A percentile compares a stretch with the other conserved stretches of the same genome.
Evolutionary conservation across 2,113 vertebrate species (phyloP).

Genomic region (Phylloscopus trochilus): DNA sequence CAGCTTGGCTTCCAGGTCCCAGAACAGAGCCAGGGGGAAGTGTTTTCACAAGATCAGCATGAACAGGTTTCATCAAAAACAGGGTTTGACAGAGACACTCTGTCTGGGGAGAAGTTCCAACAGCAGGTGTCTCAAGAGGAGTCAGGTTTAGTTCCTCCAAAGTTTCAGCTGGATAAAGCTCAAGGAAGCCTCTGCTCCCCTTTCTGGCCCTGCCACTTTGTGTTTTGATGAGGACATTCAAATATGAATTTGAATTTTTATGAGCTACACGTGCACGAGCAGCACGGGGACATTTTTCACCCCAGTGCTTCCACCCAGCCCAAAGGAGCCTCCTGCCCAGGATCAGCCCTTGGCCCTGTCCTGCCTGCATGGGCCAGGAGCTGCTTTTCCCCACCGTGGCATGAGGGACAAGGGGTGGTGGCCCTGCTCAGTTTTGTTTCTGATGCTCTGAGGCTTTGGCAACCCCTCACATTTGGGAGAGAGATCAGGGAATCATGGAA

Average conservation of each 20-base stretch:
- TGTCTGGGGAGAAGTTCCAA: background rate
- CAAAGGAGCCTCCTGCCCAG: background rate
- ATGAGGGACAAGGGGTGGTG: background rate
- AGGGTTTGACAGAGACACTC: background rate
- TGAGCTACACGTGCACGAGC: background rate
- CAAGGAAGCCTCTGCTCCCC: background rate
- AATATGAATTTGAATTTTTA: background rate
- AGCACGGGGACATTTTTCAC: fast-evolving
- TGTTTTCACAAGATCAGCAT: background rate
- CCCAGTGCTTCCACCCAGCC: background rate
- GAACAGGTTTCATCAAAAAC: background rate
- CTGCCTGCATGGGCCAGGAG: background rate
- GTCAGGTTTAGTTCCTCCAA: background rate
- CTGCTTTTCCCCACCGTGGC: background rate
- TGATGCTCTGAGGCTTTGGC: background rate
- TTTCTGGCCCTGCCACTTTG: background rate
- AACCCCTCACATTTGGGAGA: background rate
- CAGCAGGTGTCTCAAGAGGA: background rate
- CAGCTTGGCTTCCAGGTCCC: background rate
- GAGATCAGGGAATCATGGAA: background rate
- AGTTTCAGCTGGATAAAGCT: background rate
- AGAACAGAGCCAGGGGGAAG: background rate
- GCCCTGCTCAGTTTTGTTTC: background rate
- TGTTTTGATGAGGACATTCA: background rate
- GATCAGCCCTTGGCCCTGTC: background rate